Percentiles rank a stretch among this genome's conserved stretches.
Conservation (phyloP, 1,140 invertebrate genomes). For the Drosophila littoralis region DNA sequence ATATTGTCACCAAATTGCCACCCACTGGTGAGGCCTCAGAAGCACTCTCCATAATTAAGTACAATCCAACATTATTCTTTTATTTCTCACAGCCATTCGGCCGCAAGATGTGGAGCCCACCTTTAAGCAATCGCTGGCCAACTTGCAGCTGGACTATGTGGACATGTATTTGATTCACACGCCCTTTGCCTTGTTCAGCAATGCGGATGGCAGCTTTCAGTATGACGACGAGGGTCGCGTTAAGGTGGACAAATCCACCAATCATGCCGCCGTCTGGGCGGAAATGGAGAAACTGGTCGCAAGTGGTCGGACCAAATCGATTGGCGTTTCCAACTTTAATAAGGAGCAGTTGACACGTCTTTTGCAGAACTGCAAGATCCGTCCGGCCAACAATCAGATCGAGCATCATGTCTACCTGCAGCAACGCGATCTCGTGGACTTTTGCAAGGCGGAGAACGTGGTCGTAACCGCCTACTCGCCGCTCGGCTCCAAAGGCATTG, state of each 20-base stretch:
- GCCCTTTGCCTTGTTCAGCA: constrained; percentile 87
- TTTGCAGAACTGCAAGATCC: constrained; percentile 87
- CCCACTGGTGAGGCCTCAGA: constrained; percentile 68
- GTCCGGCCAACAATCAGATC: constrained; percentile 90
- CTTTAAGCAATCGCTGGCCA: constrained; percentile 89
- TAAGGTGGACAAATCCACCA: constrained; percentile 88
- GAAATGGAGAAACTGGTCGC: constrained; percentile 91
- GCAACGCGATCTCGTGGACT: constrained; percentile 90
- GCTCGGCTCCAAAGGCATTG: constrained; percentile 89
- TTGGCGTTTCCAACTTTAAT: constrained; percentile 93
- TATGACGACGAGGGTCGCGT: constrained; percentile 87
- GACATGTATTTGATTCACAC: constrained; percentile 94
- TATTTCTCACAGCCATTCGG: constrained; percentile 87
- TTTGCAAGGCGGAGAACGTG: constrained; percentile 90
- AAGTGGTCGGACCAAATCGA: constrained; percentile 87
- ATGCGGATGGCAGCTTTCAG: constrained; percentile 84
- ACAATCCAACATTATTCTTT: not conserved
- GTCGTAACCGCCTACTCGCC: constrained; percentile 93
- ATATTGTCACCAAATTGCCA: constrained; percentile 92
- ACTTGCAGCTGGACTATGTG: constrained; percentile 91
- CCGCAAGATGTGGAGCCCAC: constrained; percentile 90
- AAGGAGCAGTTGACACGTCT: constrained; percentile 88
- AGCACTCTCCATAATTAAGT: not conserved
- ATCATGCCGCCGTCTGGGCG: constrained; percentile 90
- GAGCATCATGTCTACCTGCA: constrained; percentile 94